Conservation (phyloP, 2,888 invertebrate genomes). For the Nemapogon koenigi region DNA sequence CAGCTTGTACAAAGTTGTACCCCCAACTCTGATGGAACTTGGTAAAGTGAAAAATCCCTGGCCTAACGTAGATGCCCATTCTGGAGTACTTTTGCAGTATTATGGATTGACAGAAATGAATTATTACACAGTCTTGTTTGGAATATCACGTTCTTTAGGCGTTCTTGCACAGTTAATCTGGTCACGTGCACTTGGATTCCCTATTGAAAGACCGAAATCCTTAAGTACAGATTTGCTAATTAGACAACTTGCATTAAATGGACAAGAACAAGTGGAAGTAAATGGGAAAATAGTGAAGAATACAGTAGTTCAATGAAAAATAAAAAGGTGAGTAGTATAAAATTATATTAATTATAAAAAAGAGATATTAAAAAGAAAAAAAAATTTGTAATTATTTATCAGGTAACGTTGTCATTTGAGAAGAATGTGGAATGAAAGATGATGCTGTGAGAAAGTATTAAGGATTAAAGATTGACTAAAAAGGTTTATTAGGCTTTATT, state of each 20-base stretch:
- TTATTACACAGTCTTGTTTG: conserved; percentile 90
- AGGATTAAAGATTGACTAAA: no score
- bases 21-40: conserved; percentile 79
- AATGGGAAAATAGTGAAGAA: no score
- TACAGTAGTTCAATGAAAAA: no score
- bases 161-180: conserved; percentile 80
- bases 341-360: no score
- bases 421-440: no score
- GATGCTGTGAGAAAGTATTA: no score
- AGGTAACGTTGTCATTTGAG: no score
- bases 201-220: conserved; percentile 86
- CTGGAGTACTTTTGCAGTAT: conserved; percentile 81
- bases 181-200: conserved; percentile 83
- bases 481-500: no score
- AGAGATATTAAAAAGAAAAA: no score
- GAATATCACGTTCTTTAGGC: conserved; percentile 86
- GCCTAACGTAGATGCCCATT: conserved; percentile 94
- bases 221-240: conserved; percentile 63
- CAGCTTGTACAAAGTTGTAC: conserved; percentile 79
- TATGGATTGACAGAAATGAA: conserved; percentile 89
- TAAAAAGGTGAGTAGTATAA: no score
- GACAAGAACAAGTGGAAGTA: no score
- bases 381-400: no score
- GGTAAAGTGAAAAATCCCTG: conserved; percentile 93
- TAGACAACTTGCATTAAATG: conserved; percentile 12